Evolutionary conservation across 37 sponge, comb jelly and placozoan genomes (phyloP).

Genomic region (Petrosia ficiformis): DNA sequence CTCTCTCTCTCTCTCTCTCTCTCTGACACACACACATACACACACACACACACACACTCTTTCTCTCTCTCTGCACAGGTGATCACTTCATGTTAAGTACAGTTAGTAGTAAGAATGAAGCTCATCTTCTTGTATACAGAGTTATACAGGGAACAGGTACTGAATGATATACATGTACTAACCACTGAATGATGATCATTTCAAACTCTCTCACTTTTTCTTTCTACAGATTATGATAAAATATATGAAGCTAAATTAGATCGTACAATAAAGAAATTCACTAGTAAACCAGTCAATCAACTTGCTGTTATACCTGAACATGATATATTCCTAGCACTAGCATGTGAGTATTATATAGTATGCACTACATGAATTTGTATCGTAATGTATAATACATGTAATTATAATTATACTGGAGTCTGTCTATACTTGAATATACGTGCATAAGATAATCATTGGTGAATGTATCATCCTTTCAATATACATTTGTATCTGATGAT

Average conservation of each 20-base stretch:
- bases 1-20: not conserved
- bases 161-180: too few relatives aligned
- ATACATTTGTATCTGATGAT: too few relatives aligned
- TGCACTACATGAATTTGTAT: not conserved
- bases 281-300: constrained; percentile 26
- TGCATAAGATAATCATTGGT: too few relatives aligned
- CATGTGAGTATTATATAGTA: constrained; percentile 8
- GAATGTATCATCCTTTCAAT: too few relatives aligned
- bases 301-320: constrained; percentile 43
- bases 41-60: not conserved
- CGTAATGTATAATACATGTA: too few relatives aligned
- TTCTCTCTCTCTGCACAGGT: not conserved
- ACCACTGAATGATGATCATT: too few relatives aligned
- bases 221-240: not conserved
- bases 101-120: constrained; percentile 27
- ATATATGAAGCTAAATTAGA: constrained; percentile 25
- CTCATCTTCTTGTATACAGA: constrained; percentile 36
- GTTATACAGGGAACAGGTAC: constrained; percentile 2
- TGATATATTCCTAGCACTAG: constrained; percentile 32
- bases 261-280: constrained; percentile 40
- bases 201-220: constrained; percentile 2
- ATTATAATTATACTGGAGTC: too few relatives aligned
- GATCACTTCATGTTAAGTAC: constrained; percentile 30
- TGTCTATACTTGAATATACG: too few relatives aligned
- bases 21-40: not conserved